Conservation (phyloP, 2,113 vertebrate species). For the Dasyornis broadbenti region DNA sequence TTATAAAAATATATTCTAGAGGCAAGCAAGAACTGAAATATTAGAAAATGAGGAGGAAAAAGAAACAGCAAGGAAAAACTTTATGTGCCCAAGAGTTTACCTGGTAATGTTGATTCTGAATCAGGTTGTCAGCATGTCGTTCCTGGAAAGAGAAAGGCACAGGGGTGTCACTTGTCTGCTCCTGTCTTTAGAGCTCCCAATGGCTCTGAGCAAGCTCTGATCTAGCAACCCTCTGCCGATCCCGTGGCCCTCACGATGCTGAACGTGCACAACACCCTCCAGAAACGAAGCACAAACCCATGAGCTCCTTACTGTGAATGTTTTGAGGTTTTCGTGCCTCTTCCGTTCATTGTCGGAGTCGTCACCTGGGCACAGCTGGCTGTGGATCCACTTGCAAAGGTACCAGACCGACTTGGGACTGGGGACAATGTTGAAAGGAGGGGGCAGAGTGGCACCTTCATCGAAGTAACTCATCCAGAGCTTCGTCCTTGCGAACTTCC, state of each 20-base stretch:
- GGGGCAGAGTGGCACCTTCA: constrained; percentile 93
- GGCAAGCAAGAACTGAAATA: neutral
- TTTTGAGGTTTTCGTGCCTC: constrained; percentile 87
- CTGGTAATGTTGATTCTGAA: constrained; percentile 97
- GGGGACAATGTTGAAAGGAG: constrained; percentile 92
- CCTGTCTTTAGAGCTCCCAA: neutral
- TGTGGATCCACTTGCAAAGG: constrained; percentile 90
- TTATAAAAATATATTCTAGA: neutral
- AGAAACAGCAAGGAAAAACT: neutral
- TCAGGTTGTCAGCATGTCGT: constrained; percentile 89
- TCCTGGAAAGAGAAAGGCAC: constrained; percentile 78
- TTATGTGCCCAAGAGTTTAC: constrained; percentile 53
- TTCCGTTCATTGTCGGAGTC: constrained; percentile 76
- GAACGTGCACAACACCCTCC: neutral
- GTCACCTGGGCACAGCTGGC: constrained; percentile 78
- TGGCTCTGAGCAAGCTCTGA: neutral
- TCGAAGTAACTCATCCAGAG: constrained; percentile 99
- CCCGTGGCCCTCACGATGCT: rapidly evolving
- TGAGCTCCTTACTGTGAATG: constrained; percentile 82
- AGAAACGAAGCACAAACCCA: neutral
- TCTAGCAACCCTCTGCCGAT: neutral
- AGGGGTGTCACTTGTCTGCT: neutral
- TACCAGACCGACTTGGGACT: constrained; percentile 94
- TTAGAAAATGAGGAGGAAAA: neutral
- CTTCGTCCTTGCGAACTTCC: constrained; percentile 96